Percentiles rank a stretch among this genome's conserved stretches.
Evolutionary conservation across 2,888 invertebrate species (phyloP).

Genomic region (Melanargia galathea): DNA sequence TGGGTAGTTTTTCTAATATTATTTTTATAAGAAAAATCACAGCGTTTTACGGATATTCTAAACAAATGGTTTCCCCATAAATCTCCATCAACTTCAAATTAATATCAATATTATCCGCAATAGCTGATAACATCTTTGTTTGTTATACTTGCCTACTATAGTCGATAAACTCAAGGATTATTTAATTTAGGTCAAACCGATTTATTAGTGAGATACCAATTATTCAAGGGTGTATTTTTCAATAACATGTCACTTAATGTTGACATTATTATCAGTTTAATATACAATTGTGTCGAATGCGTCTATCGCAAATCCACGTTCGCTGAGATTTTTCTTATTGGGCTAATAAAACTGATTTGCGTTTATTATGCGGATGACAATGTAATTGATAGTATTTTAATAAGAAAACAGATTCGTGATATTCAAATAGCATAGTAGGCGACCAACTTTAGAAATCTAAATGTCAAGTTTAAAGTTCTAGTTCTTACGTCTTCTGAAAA

Average conservation of each 20-base stretch:
- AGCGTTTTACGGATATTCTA: too few relatives aligned
- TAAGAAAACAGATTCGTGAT: too few relatives aligned
- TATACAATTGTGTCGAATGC: conserved; percentile 16
- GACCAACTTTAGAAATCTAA: too few relatives aligned
- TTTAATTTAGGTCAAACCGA: conserved; percentile 73
- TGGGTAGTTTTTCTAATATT: too few relatives aligned
- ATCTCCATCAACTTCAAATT: conserved; percentile 26
- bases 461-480: too few relatives aligned
- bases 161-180: conserved; percentile 74
- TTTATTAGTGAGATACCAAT: conserved; percentile 59
- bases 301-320: conserved; percentile 12
- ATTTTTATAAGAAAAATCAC: too few relatives aligned
- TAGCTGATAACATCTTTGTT: conserved; percentile 47
- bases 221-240: conserved; percentile 63
- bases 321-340: neutral
- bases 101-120: conserved; percentile 32
- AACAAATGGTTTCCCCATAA: too few relatives aligned
- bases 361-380: neutral
- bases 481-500: too few relatives aligned
- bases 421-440: too few relatives aligned
- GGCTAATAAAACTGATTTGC: conserved; percentile 3
- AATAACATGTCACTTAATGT: conserved; percentile 54
- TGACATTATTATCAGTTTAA: conserved; percentile 43
- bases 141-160: conserved; percentile 44
- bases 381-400: too few relatives aligned